phyloP scores from a whole-genome alignment of 2,797 vertebrate species.

The Pseudocheirus occidentalis region DNA sequence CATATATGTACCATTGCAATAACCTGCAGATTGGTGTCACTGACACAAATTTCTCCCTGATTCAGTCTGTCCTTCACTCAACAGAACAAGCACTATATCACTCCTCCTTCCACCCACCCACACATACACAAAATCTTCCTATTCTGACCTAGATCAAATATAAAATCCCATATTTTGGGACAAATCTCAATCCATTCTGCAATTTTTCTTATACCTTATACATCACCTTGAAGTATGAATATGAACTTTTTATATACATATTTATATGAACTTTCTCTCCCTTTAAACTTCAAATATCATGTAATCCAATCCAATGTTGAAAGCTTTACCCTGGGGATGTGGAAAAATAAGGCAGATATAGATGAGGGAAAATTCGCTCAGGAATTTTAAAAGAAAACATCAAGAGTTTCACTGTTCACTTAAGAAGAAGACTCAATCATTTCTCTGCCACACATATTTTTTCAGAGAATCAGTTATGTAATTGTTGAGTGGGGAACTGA shows the following conservation, averaged over 20 bases:
- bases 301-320: not conserved
- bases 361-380: not conserved
- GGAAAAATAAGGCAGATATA: not conserved
- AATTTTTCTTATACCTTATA: not conserved
- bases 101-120: too few species aligned
- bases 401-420: not conserved
- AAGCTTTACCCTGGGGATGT: not conserved
- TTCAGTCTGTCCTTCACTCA: not conserved
- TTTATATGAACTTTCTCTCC: not conserved
- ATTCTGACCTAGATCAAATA: not conserved
- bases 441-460: not conserved
- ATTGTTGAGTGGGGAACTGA: not conserved
- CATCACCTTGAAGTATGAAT: not conserved
- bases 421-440: not conserved
- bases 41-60: not conserved
- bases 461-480: not conserved
- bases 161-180: not conserved
- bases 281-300: not conserved
- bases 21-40: not conserved
- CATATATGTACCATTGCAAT: not conserved
- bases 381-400: not conserved
- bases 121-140: too few species aligned
- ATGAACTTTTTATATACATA: not conserved
- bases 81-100: not conserved
- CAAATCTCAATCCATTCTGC: not conserved